Conservation (phyloP, 2,888 invertebrate species). For the Tinea trinotella region DNA sequence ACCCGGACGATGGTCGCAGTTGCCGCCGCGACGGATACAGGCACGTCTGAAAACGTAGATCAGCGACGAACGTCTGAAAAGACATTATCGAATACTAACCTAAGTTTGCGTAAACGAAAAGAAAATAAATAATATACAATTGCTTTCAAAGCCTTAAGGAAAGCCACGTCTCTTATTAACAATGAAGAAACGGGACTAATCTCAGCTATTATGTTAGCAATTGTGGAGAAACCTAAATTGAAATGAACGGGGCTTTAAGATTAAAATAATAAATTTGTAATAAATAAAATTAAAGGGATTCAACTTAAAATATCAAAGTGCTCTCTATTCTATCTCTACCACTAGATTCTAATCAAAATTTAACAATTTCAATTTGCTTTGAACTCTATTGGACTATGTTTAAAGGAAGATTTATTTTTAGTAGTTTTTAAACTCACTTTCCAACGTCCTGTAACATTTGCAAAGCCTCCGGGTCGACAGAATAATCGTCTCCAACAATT, state of each 20-base stretch:
- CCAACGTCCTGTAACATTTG: conserved; percentile 77
- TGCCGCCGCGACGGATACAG: conserved; percentile 85
- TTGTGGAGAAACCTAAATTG: conserved; percentile 5
- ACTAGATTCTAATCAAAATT: not conserved
- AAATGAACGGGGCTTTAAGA: not conserved
- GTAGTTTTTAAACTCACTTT: conserved; percentile 81
- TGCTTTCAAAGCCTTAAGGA: not conserved
- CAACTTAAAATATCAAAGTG: conserved; percentile 4
- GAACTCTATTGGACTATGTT: no score
- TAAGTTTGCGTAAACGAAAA: conserved; percentile 35
- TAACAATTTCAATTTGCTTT: no score
- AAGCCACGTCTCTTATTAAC: not conserved
- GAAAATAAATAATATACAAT: not conserved
- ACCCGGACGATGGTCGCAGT: conserved; percentile 87
- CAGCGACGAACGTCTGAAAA: conserved; percentile 86
- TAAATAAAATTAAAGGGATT: conserved; percentile 3
- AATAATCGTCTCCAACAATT: conserved; percentile 69
- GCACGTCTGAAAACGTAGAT: conserved; percentile 89
- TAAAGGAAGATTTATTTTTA: no score
- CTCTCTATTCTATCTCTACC: not conserved
- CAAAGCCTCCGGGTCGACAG: conserved; percentile 76
- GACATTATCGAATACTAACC: conserved; percentile 68
- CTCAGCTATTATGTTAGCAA: not conserved
- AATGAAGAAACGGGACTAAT: not conserved
- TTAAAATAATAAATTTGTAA: not conserved